Evolutionary conservation across 2,113 vertebrate genomes (phyloP), one percentile per base, ranked within the genome.

Genomic region (Myiagra hebetior): DNA sequence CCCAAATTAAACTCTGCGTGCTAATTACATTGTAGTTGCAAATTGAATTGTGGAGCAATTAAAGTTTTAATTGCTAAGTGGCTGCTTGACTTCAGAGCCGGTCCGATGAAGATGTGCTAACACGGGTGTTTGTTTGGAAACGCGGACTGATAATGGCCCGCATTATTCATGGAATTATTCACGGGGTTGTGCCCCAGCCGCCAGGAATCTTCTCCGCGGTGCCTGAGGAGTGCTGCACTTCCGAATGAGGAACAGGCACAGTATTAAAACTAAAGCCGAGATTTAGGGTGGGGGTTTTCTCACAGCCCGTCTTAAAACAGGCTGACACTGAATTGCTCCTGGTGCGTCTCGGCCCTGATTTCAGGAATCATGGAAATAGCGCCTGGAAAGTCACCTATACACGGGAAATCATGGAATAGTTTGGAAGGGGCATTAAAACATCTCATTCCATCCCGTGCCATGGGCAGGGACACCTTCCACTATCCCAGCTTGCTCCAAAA

Each of bases 11-110:
- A 72, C 77, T 27, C 68, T 1, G 2, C 0, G 0, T 13, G 39
- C 56, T 81, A 89, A 95, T 89, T 63, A 56, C 60, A 50, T 22
- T 44, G 59, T 33, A 47, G 53, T 20, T 16, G 60, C 37, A 74
- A 74, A 74, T 73, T 62, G 49, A 91, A 94, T 64, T 68, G 86
- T 2, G 2, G 35, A 23, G 63, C 79, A 86, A 92, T 91, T 91
- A 68, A 62, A 92, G 59, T 47, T 86, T 65, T 28, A 89, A 91
- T 91, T 91, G 80, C 46, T 26, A 46, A 70, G 74, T 30, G 46
- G 60, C 64, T 63, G 37, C 30, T 49, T 35, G 49, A 78, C 47
- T 78, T 59, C 33, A 20, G 60, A 70, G 57, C 28, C 8, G 10
- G 50, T 11, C 8, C 6, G 0, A 41, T 33, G 53, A 28, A 77